Base-by-base conservation (phyloP, 2,888 invertebrate genomes). In the Kryphioiulus occultus region DNA sequence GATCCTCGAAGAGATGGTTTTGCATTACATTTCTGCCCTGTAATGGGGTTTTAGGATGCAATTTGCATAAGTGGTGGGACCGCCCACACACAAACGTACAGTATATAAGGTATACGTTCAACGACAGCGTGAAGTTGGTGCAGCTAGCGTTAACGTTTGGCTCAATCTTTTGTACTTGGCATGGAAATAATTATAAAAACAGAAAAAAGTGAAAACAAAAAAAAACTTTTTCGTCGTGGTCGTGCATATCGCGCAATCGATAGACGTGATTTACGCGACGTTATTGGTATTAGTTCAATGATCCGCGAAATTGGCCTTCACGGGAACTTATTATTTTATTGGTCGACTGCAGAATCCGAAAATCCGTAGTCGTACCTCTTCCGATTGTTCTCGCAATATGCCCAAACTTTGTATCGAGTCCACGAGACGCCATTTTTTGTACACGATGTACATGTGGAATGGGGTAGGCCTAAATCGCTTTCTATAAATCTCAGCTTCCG, bases 241-340 rank as follows among this genome's bases (percentile, higher is more conserved):
- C 68, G 22, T 68, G 68, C 68, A 68, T 68, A 68, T 68, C 22
- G 26, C 26, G 68, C 68, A 68, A 68, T 68, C 68, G 68, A 22
- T 68, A 68, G 68, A 68, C 68, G 68, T 68, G 68, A 68, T 68
- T 68, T 68, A 68, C 26, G 68, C 26, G 68, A 68, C 68, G 68
- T 68, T 68, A 68, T 68, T 68, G 68, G 68, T 68, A 68, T 68
- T 68, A 68, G 68, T 68, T 68, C 68, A 68, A 68, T 68, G 68
- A 26, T 26, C 68, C 68, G 68, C 68, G 68, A 68, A 68, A 68
- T 68, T 68, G 68, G 68, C 68, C 68, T 68, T 68, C 68, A 68
- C 26, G 26, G 68, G 26, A 68, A 68, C 68, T 68, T 68, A 68
- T 53, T 53, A 17, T 68, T 68, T 22, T 68, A 68, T 68, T 68